Evolutionary conservation across 2,797 vertebrate species (phyloP).

Genomic region (Harpagifer antarcticus): DNA sequence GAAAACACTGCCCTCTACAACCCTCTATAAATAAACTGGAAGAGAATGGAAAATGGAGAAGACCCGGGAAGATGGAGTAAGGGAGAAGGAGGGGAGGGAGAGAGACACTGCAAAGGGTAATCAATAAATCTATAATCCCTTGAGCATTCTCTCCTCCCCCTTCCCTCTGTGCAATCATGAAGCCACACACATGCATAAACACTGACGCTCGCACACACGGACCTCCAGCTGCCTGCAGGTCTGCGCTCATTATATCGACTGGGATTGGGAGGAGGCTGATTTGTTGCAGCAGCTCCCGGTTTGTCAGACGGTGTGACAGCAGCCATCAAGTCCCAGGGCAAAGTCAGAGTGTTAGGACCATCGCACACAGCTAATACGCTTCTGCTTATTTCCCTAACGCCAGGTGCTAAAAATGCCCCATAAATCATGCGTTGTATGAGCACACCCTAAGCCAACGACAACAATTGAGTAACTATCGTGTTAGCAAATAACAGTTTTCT

Average conservation of each 20-base stretch:
- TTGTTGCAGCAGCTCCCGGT: constrained; percentile 66
- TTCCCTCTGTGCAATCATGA: constrained; percentile 31
- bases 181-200: background rate
- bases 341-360: constrained; percentile 44
- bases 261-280: constrained; percentile 76
- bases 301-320: constrained; percentile 73
- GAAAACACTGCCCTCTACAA: constrained; percentile 56
- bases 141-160: constrained; percentile 65
- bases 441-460: constrained; percentile 17
- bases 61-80: constrained; percentile 9
- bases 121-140: constrained; percentile 80
- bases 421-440: constrained; percentile 40
- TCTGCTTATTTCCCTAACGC: constrained; percentile 66
- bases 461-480: constrained; percentile 2
- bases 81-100: constrained; percentile 40
- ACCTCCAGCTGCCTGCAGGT: constrained; percentile 65
- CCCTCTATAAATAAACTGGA: constrained; percentile 76
- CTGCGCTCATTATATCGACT: constrained; percentile 76
- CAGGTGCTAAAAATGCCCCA: constrained; percentile 34
- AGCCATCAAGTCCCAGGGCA: constrained; percentile 68
- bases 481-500: constrained; percentile 1
- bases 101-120: constrained; percentile 60
- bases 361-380: constrained; percentile 50
- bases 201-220: constrained; percentile 28
- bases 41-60: constrained; percentile 46